Evolutionary conservation across 2,113 vertebrate species (phyloP), one percentile per base, ranked within the genome.

Genomic region (Riparia riparia): DNA sequence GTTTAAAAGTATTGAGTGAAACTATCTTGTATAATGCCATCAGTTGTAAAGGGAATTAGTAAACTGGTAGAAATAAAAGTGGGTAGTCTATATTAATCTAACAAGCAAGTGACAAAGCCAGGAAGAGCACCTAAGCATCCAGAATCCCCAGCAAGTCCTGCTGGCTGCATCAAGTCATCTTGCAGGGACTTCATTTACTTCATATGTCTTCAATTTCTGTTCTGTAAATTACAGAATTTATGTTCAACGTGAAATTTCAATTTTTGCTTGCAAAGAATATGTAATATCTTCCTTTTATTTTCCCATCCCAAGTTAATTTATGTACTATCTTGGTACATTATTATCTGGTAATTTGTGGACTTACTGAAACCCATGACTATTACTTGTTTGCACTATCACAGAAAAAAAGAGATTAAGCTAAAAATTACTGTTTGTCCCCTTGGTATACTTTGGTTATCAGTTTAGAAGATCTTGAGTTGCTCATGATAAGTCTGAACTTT

Each of bases 401-500:
- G 2, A 6, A 82, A 61, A 72, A 44, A 58, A 47, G 58, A 21
- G 2, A 44, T 10, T 1, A 79, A 90, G 60, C 19, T 47, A 54
- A 77, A 79, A 82, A 79, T 44, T 65, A 51, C 12, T 70, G 2
- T 79, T 78, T 56, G 8, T 76, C 82, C 94, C 78, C 28, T 85
- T 89, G 89, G 58, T n/a, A 89, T 95, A 86, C 69, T 94, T 91
- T 77, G 78, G 53, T 50, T 82, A 92, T 94, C 56, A 77, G 49
- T 95, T 97, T 84, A 95, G 89, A 95, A 93, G 77, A 79, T 65
- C 77, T 90, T 71, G 19, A 90, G 41, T 90, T 95, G 93, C 44
- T 97, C 91, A 86, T 14, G 11, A 58, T 73, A 86, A 78, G 34
- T 70, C 65, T 97, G 70, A 95, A 93, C 85, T 93, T 96, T 86